Base-by-base conservation (phyloP, 2,113 vertebrate species). In the Ageneiosus marmoratus region DNA sequence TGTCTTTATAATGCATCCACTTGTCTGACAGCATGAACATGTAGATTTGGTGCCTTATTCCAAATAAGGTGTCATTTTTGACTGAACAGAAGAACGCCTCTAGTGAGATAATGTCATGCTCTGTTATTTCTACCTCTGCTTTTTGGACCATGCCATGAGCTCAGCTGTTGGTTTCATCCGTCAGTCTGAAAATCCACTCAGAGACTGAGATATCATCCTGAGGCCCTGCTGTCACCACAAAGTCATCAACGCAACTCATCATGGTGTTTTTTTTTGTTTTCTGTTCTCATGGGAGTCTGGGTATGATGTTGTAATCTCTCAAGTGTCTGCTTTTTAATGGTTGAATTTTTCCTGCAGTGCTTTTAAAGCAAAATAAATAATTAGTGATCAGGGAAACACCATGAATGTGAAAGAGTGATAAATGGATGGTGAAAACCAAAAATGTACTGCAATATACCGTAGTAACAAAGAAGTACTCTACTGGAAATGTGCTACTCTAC, bases 141-240 rank as follows among this genome's bases (percentile, higher is more conserved):
- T 63, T 60, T 18, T 16, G n/a, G 84, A 72, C 18, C 53, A 24
- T 34, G 15, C 24, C 48, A 20, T 65, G 20, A 73, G 24, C 11
- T 53, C 67, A 74, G 51, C 70, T 84, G 67, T 67, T 48, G 50
- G 50, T 34, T 70, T 58, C 0, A 5, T 27, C 46, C 44, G 78
- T 78, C 56, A 73, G 24, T 62, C 16, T 74, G 29, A 27, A 82
- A 79, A 81, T 15, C 8, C 44, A 74, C 65, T 67, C n/a, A 73
- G 73, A 53, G 51, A 84, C 48, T 32, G 13, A 73, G 79, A 60
- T 22, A 67, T 70, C 62, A 16, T 83, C 85, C 72, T 55, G 34
- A 46, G 72, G 72, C 62, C 55, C 70, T 46, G 44, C 78, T 86
- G 85, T 86, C 85, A 86, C 44, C 82, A 86, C 72, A 0, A 79